A percentile compares a stretch with the other conserved stretches of the same genome.
Evolutionary conservation across 2,113 vertebrate species (phyloP).

Genomic region (Charadrius vociferus): DNA sequence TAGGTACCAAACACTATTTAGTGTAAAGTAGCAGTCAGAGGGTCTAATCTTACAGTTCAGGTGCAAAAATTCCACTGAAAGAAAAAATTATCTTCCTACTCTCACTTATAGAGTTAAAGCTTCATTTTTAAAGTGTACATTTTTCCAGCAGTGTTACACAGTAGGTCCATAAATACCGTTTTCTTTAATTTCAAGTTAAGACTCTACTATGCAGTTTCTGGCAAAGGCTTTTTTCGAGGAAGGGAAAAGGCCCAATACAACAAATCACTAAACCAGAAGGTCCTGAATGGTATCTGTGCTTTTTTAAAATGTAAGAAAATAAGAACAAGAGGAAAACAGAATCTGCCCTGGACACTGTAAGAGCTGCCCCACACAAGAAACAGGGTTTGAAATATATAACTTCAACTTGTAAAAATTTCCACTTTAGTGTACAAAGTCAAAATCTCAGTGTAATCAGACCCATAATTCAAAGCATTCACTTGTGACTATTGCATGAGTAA

Average conservation of each 20-base stretch:
- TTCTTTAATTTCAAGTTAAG: background rate
- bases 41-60: background rate
- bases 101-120: background rate
- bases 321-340: background rate
- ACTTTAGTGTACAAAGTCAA: background rate
- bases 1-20: background rate
- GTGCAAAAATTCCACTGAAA: background rate
- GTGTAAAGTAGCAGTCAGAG: background rate
- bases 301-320: background rate
- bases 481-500: background rate
- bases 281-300: background rate
- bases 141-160: background rate
- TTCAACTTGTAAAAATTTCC: background rate
- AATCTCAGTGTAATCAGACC: background rate
- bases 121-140: background rate
- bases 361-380: background rate
- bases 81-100: background rate
- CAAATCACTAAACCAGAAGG: background rate
- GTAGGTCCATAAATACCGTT: background rate
- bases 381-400: background rate
- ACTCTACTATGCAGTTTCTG: background rate
- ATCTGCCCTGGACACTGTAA: background rate
- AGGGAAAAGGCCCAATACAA: background rate
- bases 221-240: background rate
- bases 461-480: background rate